phyloP scores from a whole-genome alignment of 2,888 invertebrate species.

The Caenorhabditis becei region DNA sequence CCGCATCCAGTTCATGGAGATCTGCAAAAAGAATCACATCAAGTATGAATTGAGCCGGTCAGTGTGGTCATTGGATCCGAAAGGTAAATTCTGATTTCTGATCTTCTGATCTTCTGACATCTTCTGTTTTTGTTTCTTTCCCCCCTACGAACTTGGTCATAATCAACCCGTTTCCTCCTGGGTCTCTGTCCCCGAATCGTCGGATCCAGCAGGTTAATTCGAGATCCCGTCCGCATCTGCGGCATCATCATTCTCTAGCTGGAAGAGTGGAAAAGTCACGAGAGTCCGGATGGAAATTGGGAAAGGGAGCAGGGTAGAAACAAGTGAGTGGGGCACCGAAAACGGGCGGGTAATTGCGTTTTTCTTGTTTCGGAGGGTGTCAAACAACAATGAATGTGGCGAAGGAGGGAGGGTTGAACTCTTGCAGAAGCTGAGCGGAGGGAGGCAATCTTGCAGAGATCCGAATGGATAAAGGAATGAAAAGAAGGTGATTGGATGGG shows the following conservation, averaged over 20 bases:
- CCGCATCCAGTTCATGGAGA: conserved; percentile 80
- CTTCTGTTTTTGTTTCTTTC: neutral
- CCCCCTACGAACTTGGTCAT: conserved; percentile 49
- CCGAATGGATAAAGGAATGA: neutral
- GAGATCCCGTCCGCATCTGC: conserved; percentile 25
- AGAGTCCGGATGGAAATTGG: neutral
- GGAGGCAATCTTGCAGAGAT: conserved; percentile 3
- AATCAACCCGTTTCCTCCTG: conserved; percentile 49
- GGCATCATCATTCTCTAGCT: conserved; percentile 35
- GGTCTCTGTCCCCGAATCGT: conserved; percentile 43
- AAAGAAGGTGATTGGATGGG: too few species aligned
- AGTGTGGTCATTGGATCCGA: too few species aligned
- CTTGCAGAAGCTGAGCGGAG: neutral
- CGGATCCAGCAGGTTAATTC: conserved; percentile 54
- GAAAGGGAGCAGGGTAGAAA: conserved; percentile 23
- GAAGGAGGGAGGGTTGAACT: neutral
- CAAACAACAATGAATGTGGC: conserved; percentile 21
- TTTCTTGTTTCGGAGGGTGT: conserved; percentile 11
- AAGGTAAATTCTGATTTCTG: too few species aligned
- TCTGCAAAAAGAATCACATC: conserved; percentile 63
- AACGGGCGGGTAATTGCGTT: conserved; percentile 21
- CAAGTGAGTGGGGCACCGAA: neutral
- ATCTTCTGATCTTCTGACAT: neutral
- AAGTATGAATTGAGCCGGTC: too few species aligned
- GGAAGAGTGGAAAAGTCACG: neutral